phyloP scores from a whole-genome alignment of 2,113 vertebrate genomes.

The Zosterops lateralis region DNA sequence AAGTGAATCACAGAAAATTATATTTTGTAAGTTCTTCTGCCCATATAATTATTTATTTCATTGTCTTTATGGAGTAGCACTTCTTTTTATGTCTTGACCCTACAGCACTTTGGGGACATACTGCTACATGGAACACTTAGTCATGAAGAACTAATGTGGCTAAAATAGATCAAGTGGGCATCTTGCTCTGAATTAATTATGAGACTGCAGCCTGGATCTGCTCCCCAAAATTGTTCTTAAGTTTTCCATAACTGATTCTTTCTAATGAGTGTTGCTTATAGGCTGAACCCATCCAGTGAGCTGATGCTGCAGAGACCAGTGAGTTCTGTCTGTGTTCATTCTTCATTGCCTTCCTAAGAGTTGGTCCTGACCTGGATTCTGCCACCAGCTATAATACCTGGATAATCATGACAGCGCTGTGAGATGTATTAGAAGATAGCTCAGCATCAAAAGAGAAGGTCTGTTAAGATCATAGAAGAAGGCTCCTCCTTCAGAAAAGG shows the following conservation, averaged over 20 bases:
- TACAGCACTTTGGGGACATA: neutral
- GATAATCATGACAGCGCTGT: neutral
- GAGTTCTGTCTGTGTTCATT: neutral
- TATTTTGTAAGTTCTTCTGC: neutral
- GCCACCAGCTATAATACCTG: neutral
- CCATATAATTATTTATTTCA: neutral
- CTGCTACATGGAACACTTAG: neutral
- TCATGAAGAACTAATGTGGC: neutral
- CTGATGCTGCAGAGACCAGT: neutral
- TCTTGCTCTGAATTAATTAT: neutral
- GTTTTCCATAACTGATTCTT: neutral
- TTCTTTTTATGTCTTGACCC: neutral
- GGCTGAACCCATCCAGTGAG: neutral
- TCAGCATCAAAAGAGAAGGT: neutral
- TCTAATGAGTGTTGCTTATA: neutral
- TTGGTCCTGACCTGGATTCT: neutral
- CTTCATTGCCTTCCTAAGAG: neutral
- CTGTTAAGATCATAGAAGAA: neutral
- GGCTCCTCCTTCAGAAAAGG: neutral
- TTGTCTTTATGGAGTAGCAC: neutral
- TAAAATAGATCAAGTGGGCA: neutral
- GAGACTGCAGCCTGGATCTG: neutral
- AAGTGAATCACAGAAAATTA: neutral
- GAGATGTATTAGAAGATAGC: neutral
- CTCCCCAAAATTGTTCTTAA: neutral